A percentile compares a stretch with the other conserved stretches of the same genome.
phyloP scores from a whole-genome alignment of 2,888 invertebrate species.

The Pristionchus japonicus region DNA sequence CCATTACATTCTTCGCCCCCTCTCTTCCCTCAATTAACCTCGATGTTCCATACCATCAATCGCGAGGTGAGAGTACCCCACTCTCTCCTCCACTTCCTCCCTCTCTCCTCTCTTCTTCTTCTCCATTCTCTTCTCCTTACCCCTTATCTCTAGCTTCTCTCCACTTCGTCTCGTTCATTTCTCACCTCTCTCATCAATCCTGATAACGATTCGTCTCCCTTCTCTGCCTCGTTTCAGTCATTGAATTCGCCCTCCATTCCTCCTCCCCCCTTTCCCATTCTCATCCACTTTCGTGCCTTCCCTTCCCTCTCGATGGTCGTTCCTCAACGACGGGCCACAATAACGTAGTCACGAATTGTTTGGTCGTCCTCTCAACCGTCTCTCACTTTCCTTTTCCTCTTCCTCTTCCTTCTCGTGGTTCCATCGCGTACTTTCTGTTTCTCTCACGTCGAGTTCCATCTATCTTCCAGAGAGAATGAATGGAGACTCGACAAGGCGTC shows the following conservation, averaged over 20 bases:
- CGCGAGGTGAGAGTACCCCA: slow-evolving; percentile 12
- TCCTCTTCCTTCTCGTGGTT: neutral
- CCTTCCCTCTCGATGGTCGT: neutral
- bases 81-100: neutral
- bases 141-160: slow-evolving; percentile 23
- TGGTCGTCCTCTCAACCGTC: neutral
- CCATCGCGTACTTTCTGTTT: neutral
- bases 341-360: slow-evolving; percentile 38
- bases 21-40: slow-evolving; percentile 25
- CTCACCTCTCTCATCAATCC: slow-evolving; percentile 34
- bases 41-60: slow-evolving; percentile 40
- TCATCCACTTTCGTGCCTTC: neutral
- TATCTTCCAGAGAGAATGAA: slow-evolving; percentile 42
- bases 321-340: neutral
- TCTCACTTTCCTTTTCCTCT: neutral
- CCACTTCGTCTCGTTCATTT: slow-evolving; percentile 3
- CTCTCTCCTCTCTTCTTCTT: neutral
- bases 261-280: neutral
- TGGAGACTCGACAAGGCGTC: slow-evolving; percentile 3
- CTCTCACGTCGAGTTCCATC: neutral
- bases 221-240: slow-evolving; percentile 4
- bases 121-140: neutral
- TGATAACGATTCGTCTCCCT: slow-evolving; percentile 46
- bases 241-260: slow-evolving; percentile 24
- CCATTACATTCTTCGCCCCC: slow-evolving; percentile 15